phyloP scores from a whole-genome alignment of 1,140 invertebrate species.

The Catajapyx aquilonaris region DNA sequence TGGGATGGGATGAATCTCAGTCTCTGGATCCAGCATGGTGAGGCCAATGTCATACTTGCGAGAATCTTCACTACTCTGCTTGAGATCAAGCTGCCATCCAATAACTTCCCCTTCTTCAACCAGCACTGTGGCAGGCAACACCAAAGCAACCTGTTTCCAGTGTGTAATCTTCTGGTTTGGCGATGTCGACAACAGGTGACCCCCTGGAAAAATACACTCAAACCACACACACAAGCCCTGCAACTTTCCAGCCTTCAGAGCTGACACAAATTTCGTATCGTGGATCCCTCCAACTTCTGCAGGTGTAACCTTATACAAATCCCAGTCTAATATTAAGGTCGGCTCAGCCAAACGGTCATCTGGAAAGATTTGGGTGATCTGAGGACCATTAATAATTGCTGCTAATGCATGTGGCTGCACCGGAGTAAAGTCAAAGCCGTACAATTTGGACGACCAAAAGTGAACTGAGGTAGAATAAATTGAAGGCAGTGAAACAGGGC shows the following conservation, averaged over 20 bases:
- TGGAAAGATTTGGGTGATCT: slow-evolving; percentile 12
- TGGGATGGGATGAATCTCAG: slow-evolving; percentile 48
- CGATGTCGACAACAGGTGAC: slow-evolving; percentile 42
- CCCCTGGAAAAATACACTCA: slow-evolving; percentile 18
- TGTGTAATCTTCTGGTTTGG: slow-evolving; percentile 59
- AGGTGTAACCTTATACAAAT: slow-evolving; percentile 15
- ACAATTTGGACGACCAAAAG: slow-evolving; percentile 22
- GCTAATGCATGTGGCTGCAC: slow-evolving; percentile 8
- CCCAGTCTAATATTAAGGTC: slow-evolving; percentile 17
- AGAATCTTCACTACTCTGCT: slow-evolving; percentile 21
- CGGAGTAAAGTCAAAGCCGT: slow-evolving; percentile 13
- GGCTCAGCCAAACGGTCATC: slow-evolving; percentile 24
- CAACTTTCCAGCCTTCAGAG: slow-evolving; percentile 33
- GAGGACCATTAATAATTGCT: slow-evolving; percentile 12
- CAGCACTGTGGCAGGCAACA: slow-evolving; percentile 16
- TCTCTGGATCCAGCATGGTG: slow-evolving; percentile 40
- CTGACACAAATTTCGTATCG: slow-evolving; percentile 20
- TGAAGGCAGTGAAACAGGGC: slow-evolving; percentile 45
- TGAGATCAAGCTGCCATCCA: slow-evolving; percentile 39
- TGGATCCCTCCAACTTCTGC: slow-evolving; percentile 16
- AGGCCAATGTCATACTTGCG: slow-evolving; percentile 44
- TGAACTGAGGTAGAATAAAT: slow-evolving; percentile 26
- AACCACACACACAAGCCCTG: slow-evolving; percentile 41
- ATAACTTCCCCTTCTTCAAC: slow-evolving; percentile 33
- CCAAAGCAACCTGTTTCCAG: slow-evolving; percentile 89